Conservation (phyloP, 2,113 vertebrate genomes). For the Chloropsis cyanopogon region DNA sequence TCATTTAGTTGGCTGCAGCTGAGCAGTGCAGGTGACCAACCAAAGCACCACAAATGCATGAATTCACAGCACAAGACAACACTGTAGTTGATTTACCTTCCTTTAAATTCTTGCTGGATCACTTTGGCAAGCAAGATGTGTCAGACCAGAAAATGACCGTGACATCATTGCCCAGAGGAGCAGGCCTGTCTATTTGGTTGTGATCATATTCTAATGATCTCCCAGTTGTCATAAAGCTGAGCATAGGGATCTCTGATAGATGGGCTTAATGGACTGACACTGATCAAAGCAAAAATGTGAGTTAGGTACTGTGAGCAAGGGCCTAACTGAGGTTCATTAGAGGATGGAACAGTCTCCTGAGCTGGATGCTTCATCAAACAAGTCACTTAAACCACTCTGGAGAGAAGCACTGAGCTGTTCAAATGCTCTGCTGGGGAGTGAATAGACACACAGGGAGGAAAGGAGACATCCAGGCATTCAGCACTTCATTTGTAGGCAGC, state of each 20-base stretch:
- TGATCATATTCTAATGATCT: background rate
- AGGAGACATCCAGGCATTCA: background rate
- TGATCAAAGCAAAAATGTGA: background rate
- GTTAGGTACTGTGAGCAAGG: background rate
- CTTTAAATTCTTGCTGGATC: background rate
- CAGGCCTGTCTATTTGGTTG: background rate
- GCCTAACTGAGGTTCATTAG: background rate
- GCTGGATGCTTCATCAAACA: background rate
- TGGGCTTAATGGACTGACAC: conserved; percentile 28
- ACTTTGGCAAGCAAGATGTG: background rate
- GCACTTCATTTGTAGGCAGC: background rate
- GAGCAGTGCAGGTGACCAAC: background rate
- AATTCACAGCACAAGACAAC: background rate
- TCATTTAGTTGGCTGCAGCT: background rate
- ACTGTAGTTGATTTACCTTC: background rate
- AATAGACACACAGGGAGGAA: background rate
- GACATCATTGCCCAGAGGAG: background rate
- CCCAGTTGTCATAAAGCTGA: background rate
- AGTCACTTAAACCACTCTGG: background rate
- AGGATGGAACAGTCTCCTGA: background rate
- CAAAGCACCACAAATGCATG: background rate
- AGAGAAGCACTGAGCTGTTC: background rate
- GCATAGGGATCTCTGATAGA: background rate
- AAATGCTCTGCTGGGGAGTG: background rate
- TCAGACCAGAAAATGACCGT: background rate